These are phyloP conservation scores for Merops nubicus DNA, from an alignment of 2,113 vertebrate species.

Conservation along the genomic window DNA sequence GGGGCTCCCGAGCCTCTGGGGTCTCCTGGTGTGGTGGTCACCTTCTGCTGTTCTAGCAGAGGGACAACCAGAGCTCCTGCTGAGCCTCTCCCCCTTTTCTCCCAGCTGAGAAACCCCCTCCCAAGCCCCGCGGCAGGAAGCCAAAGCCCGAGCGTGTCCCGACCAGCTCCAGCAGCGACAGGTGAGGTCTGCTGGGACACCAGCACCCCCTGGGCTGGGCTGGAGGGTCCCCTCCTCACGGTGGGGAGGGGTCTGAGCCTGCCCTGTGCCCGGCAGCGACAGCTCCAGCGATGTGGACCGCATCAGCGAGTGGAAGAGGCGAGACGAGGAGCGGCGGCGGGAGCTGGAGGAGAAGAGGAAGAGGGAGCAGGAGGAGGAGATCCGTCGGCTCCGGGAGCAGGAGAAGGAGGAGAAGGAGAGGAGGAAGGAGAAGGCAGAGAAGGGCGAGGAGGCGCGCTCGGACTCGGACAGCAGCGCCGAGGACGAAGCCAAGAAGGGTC, in stretches of 20 bases:
- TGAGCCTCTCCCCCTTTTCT: not conserved
- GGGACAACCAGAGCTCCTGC: not conserved
- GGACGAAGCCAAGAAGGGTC: constrained; percentile 86
- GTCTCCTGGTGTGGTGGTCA: not conserved
- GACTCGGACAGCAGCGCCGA: constrained; percentile 82
- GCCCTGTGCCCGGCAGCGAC: not conserved
- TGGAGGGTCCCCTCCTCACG: not conserved
- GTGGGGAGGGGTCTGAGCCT: fast-evolving
- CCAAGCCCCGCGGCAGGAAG: constrained; percentile 89
- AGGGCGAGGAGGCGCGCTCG: constrained; percentile 49
- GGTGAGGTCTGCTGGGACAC: constrained; percentile 67
- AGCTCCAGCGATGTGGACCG: constrained; percentile 90
- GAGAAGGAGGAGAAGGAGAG: constrained; percentile 92
- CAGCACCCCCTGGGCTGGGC: fast-evolving
- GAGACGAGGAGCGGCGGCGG: constrained; percentile 87
- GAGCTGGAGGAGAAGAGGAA: constrained; percentile 93
- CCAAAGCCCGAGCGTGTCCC: constrained; percentile 83
- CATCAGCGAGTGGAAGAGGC: constrained; percentile 95
- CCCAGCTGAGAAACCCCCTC: constrained; percentile 84
- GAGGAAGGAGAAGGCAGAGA: constrained; percentile 86
- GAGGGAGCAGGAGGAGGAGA: constrained; percentile 92
- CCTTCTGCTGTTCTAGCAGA: not conserved
- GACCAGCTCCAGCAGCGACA: constrained; percentile 88
- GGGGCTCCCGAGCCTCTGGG: not conserved
- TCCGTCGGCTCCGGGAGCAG: constrained; percentile 87